Base-by-base conservation (phyloP, 2,888 invertebrate species). In the Frankliniella fusca region DNA sequence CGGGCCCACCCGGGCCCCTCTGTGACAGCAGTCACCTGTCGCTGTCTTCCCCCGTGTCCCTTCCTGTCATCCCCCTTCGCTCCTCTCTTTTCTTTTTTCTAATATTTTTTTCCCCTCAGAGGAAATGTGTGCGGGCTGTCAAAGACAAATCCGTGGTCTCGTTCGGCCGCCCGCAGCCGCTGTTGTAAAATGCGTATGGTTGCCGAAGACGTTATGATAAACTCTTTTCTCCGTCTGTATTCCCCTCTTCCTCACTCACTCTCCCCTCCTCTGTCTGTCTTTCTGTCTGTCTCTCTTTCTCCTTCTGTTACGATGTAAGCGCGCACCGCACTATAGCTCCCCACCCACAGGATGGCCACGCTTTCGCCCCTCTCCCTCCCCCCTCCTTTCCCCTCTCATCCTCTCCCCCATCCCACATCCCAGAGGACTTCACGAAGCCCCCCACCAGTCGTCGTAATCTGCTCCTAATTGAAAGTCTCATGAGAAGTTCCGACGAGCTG, bases 391-490 rank as follows among this genome's bases (percentile, higher is more conserved):
- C 20, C 65, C 5, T 9, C 50, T 50, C n/a, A n/a, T 9, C 50
- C 50, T 9, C 50, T 50, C 10, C 50, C 50, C 10, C 50, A 50
- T 11, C 65, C 23, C 70, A 38, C 38, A 38, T 38, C 70, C 70
- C 70, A 76, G 12, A 27, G 70, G 70, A 61, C 70, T 27, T 27
- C 70, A 76, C 23, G 27, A 76, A 76, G 70, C 27, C 70, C n/a
- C n/a, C n/a, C n/a, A n/a, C n/a, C 70, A 23, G 27, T 27, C 27
- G 70, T 76, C 70, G 70, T 76, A 76, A 76, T 76, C 70, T 76
- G 70, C 27, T 23, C 70, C 70, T 76, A 76, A 76, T 76, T 76
- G 70, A 76, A 76, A 76, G 70, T 76, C 70, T 76, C 70, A 76
- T 76, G 70, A 76, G 70, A 76, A 76, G 70, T 76, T 76, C 70